Base-by-base conservation (phyloP, 2,113 vertebrate species). In the Datnioides undecimradiatus region DNA sequence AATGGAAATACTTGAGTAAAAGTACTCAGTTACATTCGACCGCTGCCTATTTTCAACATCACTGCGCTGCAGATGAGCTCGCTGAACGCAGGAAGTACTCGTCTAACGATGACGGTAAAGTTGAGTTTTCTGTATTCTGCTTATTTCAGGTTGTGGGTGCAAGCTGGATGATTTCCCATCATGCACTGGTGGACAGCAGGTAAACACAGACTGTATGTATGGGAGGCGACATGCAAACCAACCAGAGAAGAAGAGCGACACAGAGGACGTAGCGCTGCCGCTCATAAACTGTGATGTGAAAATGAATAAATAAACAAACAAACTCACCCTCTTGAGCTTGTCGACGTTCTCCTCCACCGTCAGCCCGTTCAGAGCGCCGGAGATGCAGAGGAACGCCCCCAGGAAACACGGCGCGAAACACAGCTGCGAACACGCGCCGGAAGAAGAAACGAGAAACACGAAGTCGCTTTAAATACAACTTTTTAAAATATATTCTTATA, bases 351-450 rank as follows among this genome's bases (percentile, higher is more conserved):
- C 91, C 77, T 95, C 91, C 81, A 85, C 19, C 0, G 97, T 96
- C 49, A 99, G 94, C 8, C 97, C 96, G 0, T 96, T 97, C 64
- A 95, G 29, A 0, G 87, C 81, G 0, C 97, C 96, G 0, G 94
- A 95, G 85, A 98, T 75, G 0, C 93, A 80, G 12, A 99, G 93
- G 81, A 99, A 99, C 2, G 95, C 90, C 55, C 93, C 97, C 0
- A 99, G 94, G 89, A 98, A 98, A 65, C 96, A 96, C 0, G 97
- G 98, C 0, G 97, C 97, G 0, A 99, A 98, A 17, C 33, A 89
- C 0, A 95, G 89, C 98, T 99, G 76, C 27, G 27, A 12, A 64
- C 1, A 66, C 11, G 77, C 6, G 71, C 19, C n/a, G 33, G 5
- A 58, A 51, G 6, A 54, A 8, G 45, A 13, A 67, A 36, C 13